Evolutionary conservation across 2,113 vertebrate genomes (phyloP), one percentile per base, ranked within the genome.

Genomic region (Phocoena sinus): DNA sequence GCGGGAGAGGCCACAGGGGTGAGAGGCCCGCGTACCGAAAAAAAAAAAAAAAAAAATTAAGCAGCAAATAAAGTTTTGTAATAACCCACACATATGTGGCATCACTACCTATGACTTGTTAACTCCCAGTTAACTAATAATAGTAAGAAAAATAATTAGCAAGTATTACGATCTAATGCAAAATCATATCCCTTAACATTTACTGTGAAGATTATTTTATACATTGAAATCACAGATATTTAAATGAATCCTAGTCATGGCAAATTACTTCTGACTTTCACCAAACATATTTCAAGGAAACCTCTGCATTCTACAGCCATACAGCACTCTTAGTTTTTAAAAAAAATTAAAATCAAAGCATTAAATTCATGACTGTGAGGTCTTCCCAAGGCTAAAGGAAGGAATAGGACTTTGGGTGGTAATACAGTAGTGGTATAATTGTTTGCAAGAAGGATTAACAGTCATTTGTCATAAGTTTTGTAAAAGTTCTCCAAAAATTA

Each of bases 401-500:
- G 25, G 38, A 60, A n/a, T 0, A n/a, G 56, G 38, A 15, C 17
- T 68, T 77, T 28, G 85, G 60, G 28, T 77, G 47, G 9, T 10
- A 47, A 9, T 25, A 21, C 8, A 63, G 9, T 17, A 28, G 12
- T 28, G 50, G 15, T 8, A 41, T 25, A 71, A 81, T 14, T 82
- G 18, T 73, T 94, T 94, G 10, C 36, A 93, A 76, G 28, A 76
- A 77, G 20, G 21, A 96, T 47, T 71, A 94, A 74, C 21, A 79
- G 71, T 47, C 7, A 53, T 81, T 90, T 73, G 14, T 0, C 18
- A 60, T 63, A 58, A 87, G 33, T 47, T 93, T 93, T 80, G 0
- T n/a, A 96, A 18, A 8, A 74, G 14, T n/a, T 95, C 83, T 96
- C 96, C 88, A 95, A 89, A 96, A 92, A 50, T 3, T 3, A 91